Evolutionary conservation across 2,888 invertebrate species (phyloP), one percentile per base, ranked within the genome.

Genomic region (Trichopria drosophilae): DNA sequence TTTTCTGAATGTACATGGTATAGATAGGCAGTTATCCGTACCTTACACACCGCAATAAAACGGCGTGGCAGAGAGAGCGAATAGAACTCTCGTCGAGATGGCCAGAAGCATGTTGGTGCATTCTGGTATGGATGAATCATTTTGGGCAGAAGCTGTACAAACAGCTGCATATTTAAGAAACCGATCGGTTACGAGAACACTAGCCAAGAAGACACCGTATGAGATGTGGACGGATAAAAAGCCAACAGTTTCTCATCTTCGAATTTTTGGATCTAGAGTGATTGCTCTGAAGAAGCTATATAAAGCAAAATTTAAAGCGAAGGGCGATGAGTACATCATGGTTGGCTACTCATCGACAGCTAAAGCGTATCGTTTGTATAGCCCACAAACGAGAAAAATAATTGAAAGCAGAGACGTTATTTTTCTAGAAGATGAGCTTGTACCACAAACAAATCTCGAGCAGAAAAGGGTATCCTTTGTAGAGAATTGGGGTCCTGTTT

Each of bases 121-220:
- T 32, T 32, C 32, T 10, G 32, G 15, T 6, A 13, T 13, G 13
- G 15, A 32, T 1, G 32, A 32, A 32, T 32, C 13, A 6, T 13
- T 32, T 15, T 32, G 32, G 32, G 32, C 32, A 32, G 32, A 32
- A 32, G 32, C 32, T 18, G 10, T 32, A 9, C n/a, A 18, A 2
- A 32, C 32, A 32, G 32, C 32, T 16, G 32, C 13, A 13, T 32
- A 32, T 15, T 34, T 15, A 22, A 26, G 51, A 51, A 32, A 32
- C 18, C 13, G 32, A 15, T 32, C 3, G 2, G 15, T 9, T 16
- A 32, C 32, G 2, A 32, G 32, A 10, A 32, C 32, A 32, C 2
- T 32, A 7, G 10, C 18, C 18, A 10, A 32, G 10, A 31, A 32
- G 18, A 32, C 32, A 15, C 32, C 32, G 3, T 15, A 32, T 32